Conservation (phyloP, 1,140 invertebrate genomes). For the Drosophila kanapiae region DNA sequence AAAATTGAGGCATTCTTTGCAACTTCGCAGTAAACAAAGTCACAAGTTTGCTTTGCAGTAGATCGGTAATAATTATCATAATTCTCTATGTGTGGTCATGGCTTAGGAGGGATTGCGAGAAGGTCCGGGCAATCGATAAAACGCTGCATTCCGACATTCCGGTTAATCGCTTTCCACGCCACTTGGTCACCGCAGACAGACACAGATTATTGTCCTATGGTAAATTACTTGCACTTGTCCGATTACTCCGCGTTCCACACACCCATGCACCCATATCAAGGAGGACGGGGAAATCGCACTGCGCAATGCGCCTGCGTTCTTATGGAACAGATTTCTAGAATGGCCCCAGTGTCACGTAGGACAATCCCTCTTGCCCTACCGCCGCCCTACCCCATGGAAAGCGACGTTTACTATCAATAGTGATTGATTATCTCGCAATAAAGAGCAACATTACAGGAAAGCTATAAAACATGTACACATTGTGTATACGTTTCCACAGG, state of each 20-base stretch:
- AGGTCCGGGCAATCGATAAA: conserved; percentile 25
- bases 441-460: neutral
- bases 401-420: conserved; percentile 9
- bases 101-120: neutral
- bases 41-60: neutral
- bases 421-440: conserved; percentile 19
- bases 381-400: neutral
- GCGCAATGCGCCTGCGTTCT: conserved; percentile 45
- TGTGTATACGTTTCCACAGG: neutral
- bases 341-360: conserved; percentile 26
- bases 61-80: conserved; percentile 1
- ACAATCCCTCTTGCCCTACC: neutral
- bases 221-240: conserved; percentile 25
- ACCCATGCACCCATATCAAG: neutral
- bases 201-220: conserved; percentile 21
- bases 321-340: conserved; percentile 42
- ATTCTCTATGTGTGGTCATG: neutral
- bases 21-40: neutral
- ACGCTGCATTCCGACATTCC: conserved; percentile 17
- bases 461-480: conserved; percentile 4
- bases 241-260: conserved; percentile 9
- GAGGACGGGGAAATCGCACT: neutral
- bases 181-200: conserved; percentile 18
- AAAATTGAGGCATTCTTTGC: neutral
- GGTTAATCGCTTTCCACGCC: conserved; percentile 29